Evolutionary conservation across 2,888 invertebrate genomes (phyloP).

Genomic region (Baccha elongata): DNA sequence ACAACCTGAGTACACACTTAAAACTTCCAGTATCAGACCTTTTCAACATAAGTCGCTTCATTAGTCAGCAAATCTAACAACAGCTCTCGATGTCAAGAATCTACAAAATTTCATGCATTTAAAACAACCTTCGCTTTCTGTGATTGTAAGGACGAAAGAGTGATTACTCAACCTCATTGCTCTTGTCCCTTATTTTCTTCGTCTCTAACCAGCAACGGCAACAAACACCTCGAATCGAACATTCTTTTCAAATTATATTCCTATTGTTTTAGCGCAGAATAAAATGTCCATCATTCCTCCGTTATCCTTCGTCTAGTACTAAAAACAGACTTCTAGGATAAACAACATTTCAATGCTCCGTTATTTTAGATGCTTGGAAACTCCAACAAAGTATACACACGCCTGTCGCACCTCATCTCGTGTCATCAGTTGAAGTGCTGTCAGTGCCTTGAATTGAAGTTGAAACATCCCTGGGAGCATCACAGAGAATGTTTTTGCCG

Average conservation of each 20-base stretch:
- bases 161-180: not conserved
- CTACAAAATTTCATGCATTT: conserved; percentile 21
- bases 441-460: conserved; percentile 53
- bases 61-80: conserved; percentile 54
- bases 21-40: not conserved
- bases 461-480: conserved; percentile 46
- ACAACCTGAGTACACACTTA: not conserved
- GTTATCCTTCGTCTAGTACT: not conserved
- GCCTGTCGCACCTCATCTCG: conserved; percentile 26
- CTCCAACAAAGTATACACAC: conserved; percentile 50
- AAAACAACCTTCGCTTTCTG: conserved; percentile 7
- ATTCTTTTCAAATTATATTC: conserved; percentile 22
- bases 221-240: conserved; percentile 46
- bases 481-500: conserved; percentile 17
- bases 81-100: conserved; percentile 38
- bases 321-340: conserved; percentile 27
- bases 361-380: conserved; percentile 29
- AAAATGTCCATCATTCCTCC: conserved; percentile 46
- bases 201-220: not conserved
- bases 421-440: conserved; percentile 53
- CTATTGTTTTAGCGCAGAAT: conserved; percentile 24
- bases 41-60: conserved; percentile 45
- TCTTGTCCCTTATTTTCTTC: not conserved
- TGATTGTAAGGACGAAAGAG: conserved; percentile 34
- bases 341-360: conserved; percentile 42